phyloP scores from a whole-genome alignment of 2,113 vertebrate genomes.

The Chloropsis hardwickii region DNA sequence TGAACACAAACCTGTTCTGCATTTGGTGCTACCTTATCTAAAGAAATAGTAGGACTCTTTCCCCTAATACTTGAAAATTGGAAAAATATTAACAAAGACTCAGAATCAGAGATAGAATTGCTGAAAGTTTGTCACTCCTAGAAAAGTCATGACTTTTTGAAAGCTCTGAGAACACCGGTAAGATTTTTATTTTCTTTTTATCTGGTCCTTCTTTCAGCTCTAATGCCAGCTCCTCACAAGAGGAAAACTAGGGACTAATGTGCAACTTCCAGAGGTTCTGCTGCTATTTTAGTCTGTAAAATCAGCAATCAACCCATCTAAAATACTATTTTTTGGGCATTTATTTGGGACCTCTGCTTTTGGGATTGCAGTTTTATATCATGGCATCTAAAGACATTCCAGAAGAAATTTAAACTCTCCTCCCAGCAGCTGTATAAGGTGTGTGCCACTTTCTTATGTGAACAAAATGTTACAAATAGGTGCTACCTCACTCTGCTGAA shows the following conservation, averaged over 20 bases:
- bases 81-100: background rate
- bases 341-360: background rate
- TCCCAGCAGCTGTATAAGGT: background rate
- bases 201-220: background rate
- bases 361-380: background rate
- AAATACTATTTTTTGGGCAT: background rate
- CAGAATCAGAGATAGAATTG: accelerated
- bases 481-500: background rate
- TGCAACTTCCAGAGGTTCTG: background rate
- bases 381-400: background rate
- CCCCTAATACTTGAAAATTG: background rate
- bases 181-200: background rate
- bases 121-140: background rate
- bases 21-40: background rate
- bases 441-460: accelerated
- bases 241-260: accelerated
- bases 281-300: background rate
- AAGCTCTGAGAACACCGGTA: background rate
- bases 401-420: background rate
- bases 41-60: background rate
- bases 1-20: accelerated
- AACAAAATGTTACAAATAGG: background rate
- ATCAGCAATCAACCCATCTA: background rate
- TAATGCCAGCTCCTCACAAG: background rate
- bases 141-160: background rate